Base-by-base conservation (phyloP, 37 sponge, comb jelly and placozoan species). In the Eunapius fragilis region DNA sequence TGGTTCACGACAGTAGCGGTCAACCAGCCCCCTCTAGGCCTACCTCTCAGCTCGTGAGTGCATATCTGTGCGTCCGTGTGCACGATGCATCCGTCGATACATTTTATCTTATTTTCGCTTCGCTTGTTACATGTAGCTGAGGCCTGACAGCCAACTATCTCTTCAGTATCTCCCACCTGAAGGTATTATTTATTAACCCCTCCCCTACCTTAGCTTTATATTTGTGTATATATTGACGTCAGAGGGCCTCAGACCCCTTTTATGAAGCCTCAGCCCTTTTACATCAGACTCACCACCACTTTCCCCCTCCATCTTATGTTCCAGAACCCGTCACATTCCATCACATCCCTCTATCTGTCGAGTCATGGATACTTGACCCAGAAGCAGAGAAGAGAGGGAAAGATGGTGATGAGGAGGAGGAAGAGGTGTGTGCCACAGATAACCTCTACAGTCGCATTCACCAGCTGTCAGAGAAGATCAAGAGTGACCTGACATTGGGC, bases 151-250 rank as follows among this genome's bases (percentile, higher is more conserved):
- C 58, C 87, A 86, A 67, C 79, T n/a, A n/a, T n/a, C n/a, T n/a
- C n/a, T n/a, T n/a, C n/a, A n/a, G n/a, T 80, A 10, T 86, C 87
- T 86, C 47, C 87, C 87, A 17, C 87, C 87, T 23, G 87, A 86
- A 79, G 87, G 87, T 86, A 58, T 58, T 58, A 12, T 17, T 2
- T 19, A 58, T 6, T 6, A 41, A 41, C 58, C 58, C 17, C 22
- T 11, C 58, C 58, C 6, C 58, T 11, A 58, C 22, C 17, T 17
- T 17, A 17, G 19, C 58, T n/a, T n/a, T n/a, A n/a, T n/a, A n/a
- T n/a, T n/a, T n/a, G n/a, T n/a, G n/a, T n/a, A n/a, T n/a, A 11
- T 45, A n/a, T n/a, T n/a, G n/a, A n/a, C n/a, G n/a, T n/a, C n/a
- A n/a, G n/a, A n/a, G n/a, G n/a, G 17, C 58, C 14, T 58, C 58